phyloP scores from a whole-genome alignment of 2,797 vertebrate genomes.

The Cynopterus sphinx region DNA sequence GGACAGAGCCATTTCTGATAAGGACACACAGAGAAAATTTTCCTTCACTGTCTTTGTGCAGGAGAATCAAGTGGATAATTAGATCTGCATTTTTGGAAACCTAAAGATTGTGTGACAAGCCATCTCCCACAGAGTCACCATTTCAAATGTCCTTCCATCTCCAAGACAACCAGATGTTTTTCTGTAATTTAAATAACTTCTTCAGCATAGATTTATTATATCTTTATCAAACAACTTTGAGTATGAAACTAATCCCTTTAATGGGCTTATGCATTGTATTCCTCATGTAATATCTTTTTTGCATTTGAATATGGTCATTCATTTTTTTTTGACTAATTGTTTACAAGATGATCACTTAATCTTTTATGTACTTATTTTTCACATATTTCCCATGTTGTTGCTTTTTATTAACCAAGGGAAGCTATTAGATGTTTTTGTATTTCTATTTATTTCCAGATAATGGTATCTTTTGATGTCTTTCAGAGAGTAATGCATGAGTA shows the following conservation, averaged over 20 bases:
- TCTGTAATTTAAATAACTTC: neutral
- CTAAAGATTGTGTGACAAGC: neutral
- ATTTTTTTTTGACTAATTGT: neutral
- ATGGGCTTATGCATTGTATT: neutral
- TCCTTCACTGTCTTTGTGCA: neutral
- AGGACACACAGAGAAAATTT: neutral
- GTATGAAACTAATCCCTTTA: conserved; percentile 13
- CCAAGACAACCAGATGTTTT: conserved; percentile 13
- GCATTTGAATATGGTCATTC: neutral
- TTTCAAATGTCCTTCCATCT: conserved; percentile 17
- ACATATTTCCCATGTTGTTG: neutral
- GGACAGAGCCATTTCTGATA: neutral
- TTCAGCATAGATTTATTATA: neutral
- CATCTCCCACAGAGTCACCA: conserved; percentile 7
- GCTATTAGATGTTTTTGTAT: neutral
- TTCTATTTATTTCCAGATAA: neutral
- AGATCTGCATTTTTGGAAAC: neutral
- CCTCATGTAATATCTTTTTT: neutral
- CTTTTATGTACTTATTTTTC: neutral
- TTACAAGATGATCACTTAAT: neutral
- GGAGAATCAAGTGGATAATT: neutral
- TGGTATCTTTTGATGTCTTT: conserved; percentile 1
- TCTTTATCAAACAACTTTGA: neutral
- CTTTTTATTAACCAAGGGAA: neutral
- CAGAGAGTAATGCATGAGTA: neutral